These are phyloP conservation scores for Drosophila cracens DNA, from an alignment of 2,888 invertebrate species.

Conservation along the genomic window DNA sequence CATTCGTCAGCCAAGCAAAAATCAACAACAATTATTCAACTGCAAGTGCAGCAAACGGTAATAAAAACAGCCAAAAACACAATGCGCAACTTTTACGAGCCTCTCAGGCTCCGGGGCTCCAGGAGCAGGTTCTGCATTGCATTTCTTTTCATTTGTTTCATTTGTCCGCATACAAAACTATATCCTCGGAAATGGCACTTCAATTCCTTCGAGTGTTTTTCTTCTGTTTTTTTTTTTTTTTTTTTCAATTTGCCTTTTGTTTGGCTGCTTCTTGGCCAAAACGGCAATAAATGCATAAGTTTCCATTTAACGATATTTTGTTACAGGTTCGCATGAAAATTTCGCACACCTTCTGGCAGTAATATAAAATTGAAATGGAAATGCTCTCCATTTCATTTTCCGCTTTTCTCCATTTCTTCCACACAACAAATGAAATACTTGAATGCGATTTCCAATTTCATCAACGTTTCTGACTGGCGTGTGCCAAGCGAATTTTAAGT, in stretches of 20 bases:
- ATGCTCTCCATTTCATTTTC: slow-evolving; percentile 45
- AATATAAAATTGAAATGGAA: slow-evolving; percentile 46
- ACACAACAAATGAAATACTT: slow-evolving; percentile 11
- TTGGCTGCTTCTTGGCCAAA: slow-evolving; percentile 28
- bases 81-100: slow-evolving; percentile 72
- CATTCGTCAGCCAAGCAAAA: slow-evolving; percentile 38
- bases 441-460: slow-evolving; percentile 5
- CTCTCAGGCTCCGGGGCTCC: slow-evolving; percentile 28
- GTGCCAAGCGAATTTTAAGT: slow-evolving; percentile 26
- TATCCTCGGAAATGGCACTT: slow-evolving; percentile 56
- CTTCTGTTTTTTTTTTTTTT: background rate
- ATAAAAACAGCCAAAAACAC: slow-evolving; percentile 75
- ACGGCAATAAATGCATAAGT: slow-evolving; percentile 77
- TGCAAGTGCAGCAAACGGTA: slow-evolving; percentile 51
- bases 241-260: slow-evolving; percentile 19
- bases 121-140: slow-evolving; percentile 39
- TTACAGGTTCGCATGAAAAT: slow-evolving; percentile 58
- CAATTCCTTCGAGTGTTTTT: slow-evolving; percentile 34
- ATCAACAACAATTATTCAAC: slow-evolving; percentile 74
- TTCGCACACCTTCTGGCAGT: slow-evolving; percentile 58
- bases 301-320: slow-evolving; percentile 78
- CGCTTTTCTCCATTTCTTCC: background rate
- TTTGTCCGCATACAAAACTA: slow-evolving; percentile 23
- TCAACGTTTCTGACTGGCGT: slow-evolving; percentile 8
- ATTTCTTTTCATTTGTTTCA: slow-evolving; percentile 61